These are phyloP conservation scores for Galbula dea DNA, from an alignment of 2,113 vertebrate species.

Conservation along the genomic window DNA sequence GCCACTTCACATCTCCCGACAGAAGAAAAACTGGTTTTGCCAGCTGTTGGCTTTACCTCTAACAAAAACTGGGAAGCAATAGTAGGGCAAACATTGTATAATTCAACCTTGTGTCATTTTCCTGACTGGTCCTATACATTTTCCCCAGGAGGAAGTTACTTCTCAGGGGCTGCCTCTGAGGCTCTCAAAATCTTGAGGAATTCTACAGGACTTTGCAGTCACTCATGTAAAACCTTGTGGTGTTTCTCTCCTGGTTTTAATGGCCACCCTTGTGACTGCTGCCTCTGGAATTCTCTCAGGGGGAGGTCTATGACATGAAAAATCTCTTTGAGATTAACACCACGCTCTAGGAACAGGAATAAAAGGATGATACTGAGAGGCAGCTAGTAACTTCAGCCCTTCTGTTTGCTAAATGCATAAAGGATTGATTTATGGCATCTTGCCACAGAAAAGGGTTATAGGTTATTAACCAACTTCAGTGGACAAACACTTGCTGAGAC, in stretches of 20 bases:
- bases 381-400: neutral
- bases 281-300: neutral
- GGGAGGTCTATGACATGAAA: neutral
- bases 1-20: neutral
- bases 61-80: neutral
- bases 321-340: neutral
- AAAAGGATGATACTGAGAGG: neutral
- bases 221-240: neutral
- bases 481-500: conserved; percentile 42
- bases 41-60: conserved; percentile 9
- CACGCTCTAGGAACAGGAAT: neutral
- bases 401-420: neutral
- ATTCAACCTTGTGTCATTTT: neutral
- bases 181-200: neutral
- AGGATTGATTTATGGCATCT: neutral
- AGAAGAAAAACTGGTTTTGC: neutral
- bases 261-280: neutral
- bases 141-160: neutral
- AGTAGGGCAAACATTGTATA: neutral
- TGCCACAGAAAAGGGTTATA: neutral
- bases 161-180: neutral
- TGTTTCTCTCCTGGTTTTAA: neutral
- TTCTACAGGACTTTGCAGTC: neutral
- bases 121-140: neutral
- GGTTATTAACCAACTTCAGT: conserved; percentile 48